Evolutionary conservation across 1,140 invertebrate genomes (phyloP), one percentile per base, ranked within the genome.

Genomic region (Lanistes nyassanus): DNA sequence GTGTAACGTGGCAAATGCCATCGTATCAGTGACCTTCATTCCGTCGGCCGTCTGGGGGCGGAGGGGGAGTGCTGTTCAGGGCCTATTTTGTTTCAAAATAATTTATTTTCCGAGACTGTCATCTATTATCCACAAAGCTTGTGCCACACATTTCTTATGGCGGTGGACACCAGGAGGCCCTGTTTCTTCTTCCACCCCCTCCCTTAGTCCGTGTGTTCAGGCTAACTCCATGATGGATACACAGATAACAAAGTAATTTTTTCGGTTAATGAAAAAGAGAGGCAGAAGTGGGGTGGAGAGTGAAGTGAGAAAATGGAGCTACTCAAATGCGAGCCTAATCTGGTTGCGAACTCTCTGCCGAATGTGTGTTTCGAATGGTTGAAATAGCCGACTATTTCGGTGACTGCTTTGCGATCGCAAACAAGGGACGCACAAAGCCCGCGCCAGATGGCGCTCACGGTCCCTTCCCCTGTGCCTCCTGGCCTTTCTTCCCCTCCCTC

Each of bases 401-500:
- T 55, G 21, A 19, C 13, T 23, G 2, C 29, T 19, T 53, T 34
- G 31, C 21, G 3, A 39, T 70, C 23, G 13, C 3, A 21, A 1
- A 29, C 65, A 19, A 16, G n/a, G 34, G 19, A 11, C 73, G 3
- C 55, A n/a, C 21, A 74, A 26, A 2, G 16, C 65, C 16, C 36
- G 11, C 6, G 13, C 37, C 7, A 29, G 13, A 26, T 60, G 5
- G 5, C 21, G 23, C 21, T 6, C 4, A 26, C 56, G 5, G 5
- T 31, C 21, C 31, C 23, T 60, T 60, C 58, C 31, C n/a, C n/a
- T 55, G 13, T 55, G 13, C 53, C n/a, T 55, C 53, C n/a, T 55
- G 13, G n/a, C n/a, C n/a, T n/a, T 55, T 55, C 53, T 55, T 55
- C 53, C n/a, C n/a, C 53, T 55, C n/a, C 53, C n/a, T 55, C 53